These are phyloP conservation scores for Meloidogyne floridensis DNA, from an alignment of 1,140 invertebrate genomes.

Conservation along the genomic window DNA sequence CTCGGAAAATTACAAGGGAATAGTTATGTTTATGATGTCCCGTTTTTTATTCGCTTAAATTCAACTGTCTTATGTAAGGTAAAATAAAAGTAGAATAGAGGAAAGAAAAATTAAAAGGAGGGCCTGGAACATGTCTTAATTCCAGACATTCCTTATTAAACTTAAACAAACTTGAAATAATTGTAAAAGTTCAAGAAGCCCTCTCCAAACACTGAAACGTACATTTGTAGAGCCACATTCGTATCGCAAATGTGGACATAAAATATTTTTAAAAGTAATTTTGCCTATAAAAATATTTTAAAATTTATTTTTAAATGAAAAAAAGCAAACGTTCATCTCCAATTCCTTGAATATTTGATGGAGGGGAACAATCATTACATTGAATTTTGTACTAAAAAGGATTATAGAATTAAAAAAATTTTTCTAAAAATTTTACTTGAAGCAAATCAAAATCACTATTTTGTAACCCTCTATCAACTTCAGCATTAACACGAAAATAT, in stretches of 20 bases:
- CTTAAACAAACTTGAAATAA: slow-evolving; percentile 54
- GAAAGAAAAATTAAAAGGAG: not conserved
- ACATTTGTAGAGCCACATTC: slow-evolving; percentile 65
- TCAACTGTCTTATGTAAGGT: no score
- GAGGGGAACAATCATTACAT: slow-evolving; percentile 49
- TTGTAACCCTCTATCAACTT: slow-evolving; percentile 46
- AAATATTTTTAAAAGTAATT: slow-evolving; percentile 55
- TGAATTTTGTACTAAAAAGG: slow-evolving; percentile 49
- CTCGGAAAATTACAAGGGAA: no score
- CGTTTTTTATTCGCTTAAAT: no score
- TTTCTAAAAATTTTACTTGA: slow-evolving; percentile 17
- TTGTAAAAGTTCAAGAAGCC: slow-evolving; percentile 65
- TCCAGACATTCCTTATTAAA: no score
- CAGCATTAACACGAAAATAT: slow-evolving; percentile 57
- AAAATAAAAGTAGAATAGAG: not conserved
- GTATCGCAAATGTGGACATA: slow-evolving; percentile 63
- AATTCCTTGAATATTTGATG: slow-evolving; percentile 7
- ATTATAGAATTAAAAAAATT: not conserved
- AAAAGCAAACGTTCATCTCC: slow-evolving; percentile 9
- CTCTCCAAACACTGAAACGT: slow-evolving; percentile 63
- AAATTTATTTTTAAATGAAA: not conserved
- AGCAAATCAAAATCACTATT: slow-evolving; percentile 55
- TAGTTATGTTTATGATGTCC: no score
- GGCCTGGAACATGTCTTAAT: no score
- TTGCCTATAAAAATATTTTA: slow-evolving; percentile 33